Percentiles rank a stretch among this genome's conserved stretches.
phyloP scores from a whole-genome alignment of 2,113 vertebrate genomes.

The Corapipo altera region DNA sequence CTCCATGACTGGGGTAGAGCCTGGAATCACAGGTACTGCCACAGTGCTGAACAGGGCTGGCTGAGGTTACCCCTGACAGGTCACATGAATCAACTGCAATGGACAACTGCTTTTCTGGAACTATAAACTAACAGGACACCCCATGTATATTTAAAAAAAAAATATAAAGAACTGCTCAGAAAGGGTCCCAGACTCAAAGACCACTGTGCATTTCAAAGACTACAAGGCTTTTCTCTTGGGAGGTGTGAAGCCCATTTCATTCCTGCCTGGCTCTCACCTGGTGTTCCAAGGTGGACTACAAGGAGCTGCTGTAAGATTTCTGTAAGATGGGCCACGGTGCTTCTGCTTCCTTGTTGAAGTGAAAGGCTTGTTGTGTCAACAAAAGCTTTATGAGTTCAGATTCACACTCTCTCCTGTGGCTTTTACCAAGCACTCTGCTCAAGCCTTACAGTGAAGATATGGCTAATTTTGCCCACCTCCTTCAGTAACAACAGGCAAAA shows the following conservation, averaged over 20 bases:
- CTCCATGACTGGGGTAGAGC: not conserved
- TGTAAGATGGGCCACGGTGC: not conserved
- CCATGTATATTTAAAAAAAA: not conserved
- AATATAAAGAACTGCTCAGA: not conserved
- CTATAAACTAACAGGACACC: not conserved
- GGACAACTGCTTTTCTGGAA: not conserved
- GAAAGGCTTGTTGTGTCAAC: conserved; percentile 20
- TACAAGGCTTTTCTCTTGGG: not conserved
- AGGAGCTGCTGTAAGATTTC: not conserved
- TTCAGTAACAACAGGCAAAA: not conserved
- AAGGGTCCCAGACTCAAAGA: not conserved
- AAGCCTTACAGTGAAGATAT: not conserved
- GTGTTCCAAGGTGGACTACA: not conserved
- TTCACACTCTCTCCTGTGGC: not conserved
- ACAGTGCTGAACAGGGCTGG: not conserved
- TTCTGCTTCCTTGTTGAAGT: not conserved
- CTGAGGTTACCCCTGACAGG: not conserved
- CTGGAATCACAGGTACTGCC: not conserved
- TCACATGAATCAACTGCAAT: not conserved
- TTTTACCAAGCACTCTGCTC: not conserved
- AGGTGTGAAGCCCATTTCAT: not conserved
- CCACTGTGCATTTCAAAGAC: not conserved
- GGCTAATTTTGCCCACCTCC: conserved; percentile 18
- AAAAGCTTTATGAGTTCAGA: not conserved
- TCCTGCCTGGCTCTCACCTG: not conserved